Percentiles rank a stretch among this genome's conserved stretches.
These are phyloP conservation scores for Hemistola chrysoprasaria DNA, from an alignment of 2,888 invertebrate genomes.

Conservation along the genomic window DNA sequence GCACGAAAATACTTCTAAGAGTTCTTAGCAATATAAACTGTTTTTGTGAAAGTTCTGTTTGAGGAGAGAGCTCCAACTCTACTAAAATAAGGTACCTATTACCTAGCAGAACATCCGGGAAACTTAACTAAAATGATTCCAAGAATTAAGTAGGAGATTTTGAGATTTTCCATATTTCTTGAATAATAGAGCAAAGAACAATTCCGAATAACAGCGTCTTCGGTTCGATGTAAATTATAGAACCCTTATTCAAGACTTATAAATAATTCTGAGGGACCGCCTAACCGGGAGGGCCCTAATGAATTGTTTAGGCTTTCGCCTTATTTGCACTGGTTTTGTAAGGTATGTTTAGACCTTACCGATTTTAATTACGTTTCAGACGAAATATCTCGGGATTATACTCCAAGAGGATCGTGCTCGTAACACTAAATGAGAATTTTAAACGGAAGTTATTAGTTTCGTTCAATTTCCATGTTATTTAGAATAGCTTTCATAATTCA, in stretches of 20 bases:
- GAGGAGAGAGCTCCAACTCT: too few species aligned
- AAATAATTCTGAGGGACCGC: constrained; percentile 50
- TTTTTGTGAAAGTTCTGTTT: too few species aligned
- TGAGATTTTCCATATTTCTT: constrained; percentile 3
- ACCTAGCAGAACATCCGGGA: too few species aligned
- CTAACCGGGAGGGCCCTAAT: constrained; percentile 37
- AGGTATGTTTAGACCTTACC: constrained; percentile 26
- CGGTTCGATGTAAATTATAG: constrained; percentile 30
- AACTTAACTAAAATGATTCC: too few species aligned
- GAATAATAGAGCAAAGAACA: constrained; percentile 19
- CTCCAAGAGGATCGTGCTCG: too few species aligned
- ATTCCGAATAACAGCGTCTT: constrained; percentile 25
- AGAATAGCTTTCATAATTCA: too few species aligned
- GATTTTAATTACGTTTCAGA: constrained; percentile 9
- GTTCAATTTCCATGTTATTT: too few species aligned
- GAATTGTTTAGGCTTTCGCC: constrained; percentile 47
- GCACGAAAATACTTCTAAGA: too few species aligned
- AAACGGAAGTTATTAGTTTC: too few species aligned
- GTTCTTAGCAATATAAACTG: too few species aligned
- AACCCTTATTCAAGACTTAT: constrained; percentile 39
- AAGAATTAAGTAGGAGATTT: background rate
- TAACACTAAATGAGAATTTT: too few species aligned
- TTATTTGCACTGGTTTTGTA: constrained; percentile 36
- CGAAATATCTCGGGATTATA: background rate
- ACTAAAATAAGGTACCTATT: too few species aligned